phyloP scores from a whole-genome alignment of 23 tunicate genomes.

The Halocynthia aurantium region DNA sequence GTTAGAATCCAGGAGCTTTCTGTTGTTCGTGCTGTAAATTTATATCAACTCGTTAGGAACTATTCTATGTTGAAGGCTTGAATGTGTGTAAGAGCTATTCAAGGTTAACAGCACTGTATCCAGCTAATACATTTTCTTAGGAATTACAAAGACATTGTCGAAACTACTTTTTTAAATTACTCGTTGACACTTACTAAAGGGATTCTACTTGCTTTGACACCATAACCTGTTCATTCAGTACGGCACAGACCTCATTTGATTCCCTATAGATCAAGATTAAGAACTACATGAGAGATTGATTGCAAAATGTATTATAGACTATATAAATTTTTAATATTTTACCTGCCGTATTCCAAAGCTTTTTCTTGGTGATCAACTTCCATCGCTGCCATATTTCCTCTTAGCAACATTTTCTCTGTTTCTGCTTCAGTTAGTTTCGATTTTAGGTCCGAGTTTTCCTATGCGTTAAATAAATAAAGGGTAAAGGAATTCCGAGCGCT shows the following conservation, averaged over 20 bases:
- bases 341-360: slow-evolving; percentile 27
- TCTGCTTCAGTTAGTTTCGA: slow-evolving; percentile 52
- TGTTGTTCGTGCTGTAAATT: slow-evolving; percentile 39
- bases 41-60: background rate
- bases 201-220: slow-evolving; percentile 22
- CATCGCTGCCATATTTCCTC: slow-evolving; percentile 35
- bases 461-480: background rate
- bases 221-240: slow-evolving; percentile 6
- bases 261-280: slow-evolving; percentile 12
- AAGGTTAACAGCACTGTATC: too few species aligned
- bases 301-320: background rate
- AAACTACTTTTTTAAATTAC: too few species aligned
- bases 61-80: too few species aligned
- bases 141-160: too few species aligned
- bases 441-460: slow-evolving; percentile 65
- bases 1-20: slow-evolving; percentile 60
- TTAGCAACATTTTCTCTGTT: slow-evolving; percentile 39
- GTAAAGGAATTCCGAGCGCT: background rate
- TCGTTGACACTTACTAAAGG: slow-evolving; percentile 1
- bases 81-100: too few species aligned
- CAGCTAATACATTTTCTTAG: too few species aligned
- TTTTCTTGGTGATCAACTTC: slow-evolving; percentile 60
- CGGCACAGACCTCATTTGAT: slow-evolving; percentile 11
- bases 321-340: background rate
- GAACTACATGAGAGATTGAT: background rate